Evolutionary conservation across 2,888 invertebrate species (phyloP).

Genomic region (Rhagium mordax): DNA sequence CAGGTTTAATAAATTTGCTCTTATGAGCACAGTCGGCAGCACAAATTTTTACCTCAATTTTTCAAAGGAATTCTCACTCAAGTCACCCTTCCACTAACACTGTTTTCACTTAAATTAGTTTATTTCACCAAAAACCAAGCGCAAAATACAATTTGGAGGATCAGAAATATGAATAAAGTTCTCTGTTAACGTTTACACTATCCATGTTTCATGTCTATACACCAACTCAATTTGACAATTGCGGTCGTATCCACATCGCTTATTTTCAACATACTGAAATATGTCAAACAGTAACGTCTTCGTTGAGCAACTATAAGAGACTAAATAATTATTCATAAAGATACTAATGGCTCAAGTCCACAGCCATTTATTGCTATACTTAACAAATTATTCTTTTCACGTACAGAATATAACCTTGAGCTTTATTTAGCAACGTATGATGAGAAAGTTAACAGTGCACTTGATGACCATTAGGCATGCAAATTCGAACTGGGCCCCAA

Average conservation of each 20-base stretch:
- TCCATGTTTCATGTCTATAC: not conserved
- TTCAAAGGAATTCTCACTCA: not conserved
- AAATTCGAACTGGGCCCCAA: not conserved
- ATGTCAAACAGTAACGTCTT: too few relatives aligned
- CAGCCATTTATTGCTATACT: slow-evolving; percentile 24
- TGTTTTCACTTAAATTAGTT: not conserved
- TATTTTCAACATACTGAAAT: not conserved
- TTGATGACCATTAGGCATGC: slow-evolving; percentile 23
- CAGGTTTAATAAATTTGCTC: too few relatives aligned
- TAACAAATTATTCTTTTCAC: slow-evolving; percentile 46
- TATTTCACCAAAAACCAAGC: not conserved
- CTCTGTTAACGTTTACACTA: not conserved
- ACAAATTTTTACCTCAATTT: not conserved
- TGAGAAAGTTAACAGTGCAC: slow-evolving; percentile 46
- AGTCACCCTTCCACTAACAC: not conserved
- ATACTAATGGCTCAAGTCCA: not conserved
- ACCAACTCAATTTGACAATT: not conserved
- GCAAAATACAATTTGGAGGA: not conserved
- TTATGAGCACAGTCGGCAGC: not conserved
- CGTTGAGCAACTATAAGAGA: not conserved
- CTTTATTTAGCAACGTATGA: slow-evolving; percentile 47
- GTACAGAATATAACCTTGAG: slow-evolving; percentile 54
- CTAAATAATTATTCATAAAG: slow-evolving; percentile 5
- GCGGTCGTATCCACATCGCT: not conserved
- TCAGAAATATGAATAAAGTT: not conserved